Base-by-base conservation (phyloP, 2,113 vertebrate species). In the Sakesphorus luctuosus region DNA sequence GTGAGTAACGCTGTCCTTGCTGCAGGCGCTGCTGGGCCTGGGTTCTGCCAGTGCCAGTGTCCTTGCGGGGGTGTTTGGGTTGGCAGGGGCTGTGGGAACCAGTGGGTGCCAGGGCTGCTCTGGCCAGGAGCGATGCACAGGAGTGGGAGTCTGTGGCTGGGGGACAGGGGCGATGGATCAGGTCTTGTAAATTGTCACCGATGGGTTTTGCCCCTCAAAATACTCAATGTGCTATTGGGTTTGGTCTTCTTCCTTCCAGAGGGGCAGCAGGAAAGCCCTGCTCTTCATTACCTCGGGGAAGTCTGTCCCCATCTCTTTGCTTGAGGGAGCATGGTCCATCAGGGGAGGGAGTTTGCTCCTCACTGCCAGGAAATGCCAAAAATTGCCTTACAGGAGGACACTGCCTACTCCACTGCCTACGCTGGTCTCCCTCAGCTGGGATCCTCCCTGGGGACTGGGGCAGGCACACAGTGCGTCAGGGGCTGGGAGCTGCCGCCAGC, bases 1-100 rank as follows among this genome's bases (percentile, higher is more conserved):
- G 99, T 99, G 97, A 99, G 99, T 99, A 96, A 35, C 4, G 0
- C 43, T 0, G 6, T 24, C 53, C n/a, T 31, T 0, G 2, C 19
- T 6, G 0, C 0, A 1, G 18, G 73, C 71, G 23, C 4, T 7
- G 76, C 59, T 11, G 1, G 72, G 36, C 58, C 49, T 8, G 83
- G 53, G 23, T 11, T 68, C 71, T 79, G 66, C 35, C 8, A 31
- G 19, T 1, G 1, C 36, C 55, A 55, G 53, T 6, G 0, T 83
- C 86, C 67, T 90, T 2, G 0, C 0, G 2, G 72, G 21, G 62
- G 47, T 72, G 84, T 84, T 65, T 88, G 83, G 59, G 71, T 74
- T 93, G 83, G 40, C 85, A 87, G 17, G 19, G 69, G 21, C 75
- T 0, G 4, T 85, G 88, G 63, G 58, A 91, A 74, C 31, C 9